Base-by-base conservation (phyloP, 1,140 invertebrate species). In the Anthonomus grandis region DNA sequence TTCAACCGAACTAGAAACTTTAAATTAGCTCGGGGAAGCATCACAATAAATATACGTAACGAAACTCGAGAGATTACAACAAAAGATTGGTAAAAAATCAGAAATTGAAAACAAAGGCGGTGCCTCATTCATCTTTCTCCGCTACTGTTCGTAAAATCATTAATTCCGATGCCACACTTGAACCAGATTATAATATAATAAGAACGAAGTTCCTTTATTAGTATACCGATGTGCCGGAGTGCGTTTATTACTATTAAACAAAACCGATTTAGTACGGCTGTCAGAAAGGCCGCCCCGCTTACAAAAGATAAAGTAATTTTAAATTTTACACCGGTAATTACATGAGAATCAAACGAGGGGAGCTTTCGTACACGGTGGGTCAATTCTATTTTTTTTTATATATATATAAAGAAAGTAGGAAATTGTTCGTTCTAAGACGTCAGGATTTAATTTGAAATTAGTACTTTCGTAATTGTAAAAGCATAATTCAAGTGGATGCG, bases 261-360 rank as follows among this genome's bases (percentile, higher is more conserved):
- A 53, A 58, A 42, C 25, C 47, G 39, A 57, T 57, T 45, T 36
- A 25, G 19, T 34, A 37, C 22, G 48, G 23, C 42, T 53, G 56
- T 39, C 51, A 46, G 47, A 61, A n/a, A 59, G 25, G 55, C 37
- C 51, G 49, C 38, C 34, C 17, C 42, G 51, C 22, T 5, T 13
- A 24, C n/a, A 22, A 49, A 34, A 37, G 19, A 46, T n/a, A 25
- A 24, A 47, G 66, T 61, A 70, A 70, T 70, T 70, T 70, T 42
- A 45, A 61, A 70, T 70, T 70, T 68, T 64, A 70, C 63, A 65
- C 65, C 46, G 19, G n/a, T n/a, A n/a, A n/a, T n/a, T n/a, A n/a
- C n/a, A n/a, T n/a, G n/a, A n/a, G n/a, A n/a, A n/a, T n/a, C n/a
- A n/a, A n/a, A n/a, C n/a, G n/a, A n/a, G n/a, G n/a, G n/a, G n/a